Percentiles rank a stretch among this genome's conserved stretches.
phyloP scores from a whole-genome alignment of 1,140 invertebrate genomes.

The Drosophila sechellia region DNA sequence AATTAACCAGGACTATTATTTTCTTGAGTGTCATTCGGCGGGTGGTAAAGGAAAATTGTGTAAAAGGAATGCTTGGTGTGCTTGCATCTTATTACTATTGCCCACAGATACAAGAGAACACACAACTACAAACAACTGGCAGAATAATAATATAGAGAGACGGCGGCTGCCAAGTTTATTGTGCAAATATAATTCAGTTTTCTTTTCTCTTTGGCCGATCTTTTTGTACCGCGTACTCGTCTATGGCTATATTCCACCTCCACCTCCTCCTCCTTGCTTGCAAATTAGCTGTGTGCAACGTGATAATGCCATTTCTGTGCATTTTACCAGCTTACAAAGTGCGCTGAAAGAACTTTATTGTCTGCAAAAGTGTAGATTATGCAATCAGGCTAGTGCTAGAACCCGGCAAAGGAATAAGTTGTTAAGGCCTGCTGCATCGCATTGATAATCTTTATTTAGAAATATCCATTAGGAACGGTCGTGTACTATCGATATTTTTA shows the following conservation, averaged over 20 bases:
- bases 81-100: conserved; percentile 78
- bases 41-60: not conserved
- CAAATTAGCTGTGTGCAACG: conserved; percentile 77
- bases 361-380: conserved; percentile 76
- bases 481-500: not conserved
- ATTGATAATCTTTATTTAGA: conserved; percentile 1
- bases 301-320: conserved; percentile 72
- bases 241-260: not conserved
- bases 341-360: conserved; percentile 72
- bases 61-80: conserved; percentile 33
- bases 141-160: conserved; percentile 45
- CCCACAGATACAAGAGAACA: conserved; percentile 54
- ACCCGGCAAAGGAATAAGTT: conserved; percentile 12
- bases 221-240: not conserved
- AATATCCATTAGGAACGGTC: not conserved
- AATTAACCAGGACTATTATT: not conserved
- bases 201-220: conserved; percentile 47
- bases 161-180: conserved; percentile 70
- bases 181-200: conserved; percentile 78
- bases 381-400: conserved; percentile 46
- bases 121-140: conserved; percentile 18
- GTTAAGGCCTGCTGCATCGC: conserved; percentile 5
- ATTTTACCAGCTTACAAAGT: conserved; percentile 60
- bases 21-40: conserved; percentile 4
- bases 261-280: conserved; percentile 21